These are phyloP conservation scores for Parthenolecanium corni DNA, from an alignment of 2,888 invertebrate species.

Conservation along the genomic window DNA sequence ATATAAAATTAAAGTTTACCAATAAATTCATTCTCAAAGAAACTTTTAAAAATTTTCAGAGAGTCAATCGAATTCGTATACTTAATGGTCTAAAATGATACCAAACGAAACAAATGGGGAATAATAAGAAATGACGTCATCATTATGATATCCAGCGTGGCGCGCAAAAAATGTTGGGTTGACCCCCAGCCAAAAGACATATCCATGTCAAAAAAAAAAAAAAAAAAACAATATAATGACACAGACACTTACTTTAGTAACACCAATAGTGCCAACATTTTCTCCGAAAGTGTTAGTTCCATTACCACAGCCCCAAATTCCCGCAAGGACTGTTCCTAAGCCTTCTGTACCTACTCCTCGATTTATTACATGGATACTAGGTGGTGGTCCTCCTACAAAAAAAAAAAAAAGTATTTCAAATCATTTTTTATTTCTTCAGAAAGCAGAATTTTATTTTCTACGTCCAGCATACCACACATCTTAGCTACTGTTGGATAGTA, in stretches of 20 bases:
- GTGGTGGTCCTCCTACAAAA: conserved; percentile 57
- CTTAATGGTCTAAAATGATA: too few relatives aligned
- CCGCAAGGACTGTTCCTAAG: conserved; percentile 69
- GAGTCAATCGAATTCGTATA: too few relatives aligned
- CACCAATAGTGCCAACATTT: conserved; percentile 80
- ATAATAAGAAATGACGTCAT: too few relatives aligned
- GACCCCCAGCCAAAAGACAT: neutral
- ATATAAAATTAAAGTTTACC: too few relatives aligned
- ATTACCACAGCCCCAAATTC: conserved; percentile 74
- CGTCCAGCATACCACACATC: conserved; percentile 60
- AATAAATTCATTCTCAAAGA: too few relatives aligned
- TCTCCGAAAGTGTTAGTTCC: conserved; percentile 83
- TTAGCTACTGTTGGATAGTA: conserved; percentile 84
- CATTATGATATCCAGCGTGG: too few relatives aligned
- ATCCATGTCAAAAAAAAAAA: neutral
- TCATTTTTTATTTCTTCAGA: too few relatives aligned
- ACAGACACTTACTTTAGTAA: conserved; percentile 58
- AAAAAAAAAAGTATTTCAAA: neutral
- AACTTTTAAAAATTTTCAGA: too few relatives aligned
- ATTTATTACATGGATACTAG: conserved; percentile 76
- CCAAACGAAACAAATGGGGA: too few relatives aligned
- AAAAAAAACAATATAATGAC: too few relatives aligned
- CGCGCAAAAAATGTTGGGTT: too few relatives aligned
- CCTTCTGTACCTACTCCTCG: conserved; percentile 77
- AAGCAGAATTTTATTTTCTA: too few relatives aligned